Percentiles rank a stretch among this genome's conserved stretches.
Evolutionary conservation across 2,113 vertebrate species (phyloP).

Genomic region (Mionectes macconnelli): DNA sequence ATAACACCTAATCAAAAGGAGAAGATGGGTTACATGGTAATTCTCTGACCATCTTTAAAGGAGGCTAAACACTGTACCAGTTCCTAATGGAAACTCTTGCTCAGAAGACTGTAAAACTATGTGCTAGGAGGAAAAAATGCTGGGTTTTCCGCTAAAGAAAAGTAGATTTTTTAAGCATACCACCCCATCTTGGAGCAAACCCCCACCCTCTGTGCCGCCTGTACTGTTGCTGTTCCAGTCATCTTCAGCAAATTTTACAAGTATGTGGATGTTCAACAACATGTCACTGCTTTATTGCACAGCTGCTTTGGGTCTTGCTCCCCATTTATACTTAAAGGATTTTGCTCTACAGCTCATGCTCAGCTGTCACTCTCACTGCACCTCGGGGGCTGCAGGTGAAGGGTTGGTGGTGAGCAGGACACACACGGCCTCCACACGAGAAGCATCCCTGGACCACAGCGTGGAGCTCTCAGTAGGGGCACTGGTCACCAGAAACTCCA

Average conservation of each 20-base stretch:
- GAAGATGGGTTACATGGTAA: neutral
- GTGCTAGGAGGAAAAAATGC: neutral
- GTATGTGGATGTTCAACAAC: accelerated
- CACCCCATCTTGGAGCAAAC: neutral
- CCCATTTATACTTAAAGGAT: accelerated
- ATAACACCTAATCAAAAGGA: neutral
- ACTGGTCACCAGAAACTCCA: accelerated
- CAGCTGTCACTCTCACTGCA: accelerated
- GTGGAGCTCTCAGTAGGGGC: accelerated
- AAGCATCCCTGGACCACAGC: accelerated
- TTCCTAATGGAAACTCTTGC: neutral
- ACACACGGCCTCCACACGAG: accelerated
- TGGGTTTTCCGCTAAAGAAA: neutral
- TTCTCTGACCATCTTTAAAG: neutral
- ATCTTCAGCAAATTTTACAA: neutral
- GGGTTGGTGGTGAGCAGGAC: neutral
- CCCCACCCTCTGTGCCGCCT: neutral
- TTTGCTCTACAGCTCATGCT: accelerated
- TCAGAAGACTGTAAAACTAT: neutral
- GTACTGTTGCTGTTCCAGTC: neutral
- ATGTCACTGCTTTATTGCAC: accelerated
- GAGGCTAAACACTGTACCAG: neutral
- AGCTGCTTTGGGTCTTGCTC: accelerated
- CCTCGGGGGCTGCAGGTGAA: neutral
- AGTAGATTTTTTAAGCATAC: neutral